Base-by-base conservation (phyloP, 2,888 invertebrate species). In the Lepidocyrtoides sp. region DNA sequence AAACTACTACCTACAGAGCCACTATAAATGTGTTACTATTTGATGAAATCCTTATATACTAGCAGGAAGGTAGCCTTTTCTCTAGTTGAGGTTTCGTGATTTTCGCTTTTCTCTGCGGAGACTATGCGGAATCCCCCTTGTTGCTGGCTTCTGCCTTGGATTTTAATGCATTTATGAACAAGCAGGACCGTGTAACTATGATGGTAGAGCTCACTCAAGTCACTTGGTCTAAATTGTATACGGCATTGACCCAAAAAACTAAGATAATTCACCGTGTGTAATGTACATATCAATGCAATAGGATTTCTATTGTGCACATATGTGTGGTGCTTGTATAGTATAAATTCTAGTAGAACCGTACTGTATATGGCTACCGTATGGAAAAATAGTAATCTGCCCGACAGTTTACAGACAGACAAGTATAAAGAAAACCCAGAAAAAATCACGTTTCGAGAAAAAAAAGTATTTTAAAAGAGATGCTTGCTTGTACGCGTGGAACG, bases 221-320 rank as follows among this genome's bases (percentile, higher is more conserved):
- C n/a, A n/a, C n/a, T n/a, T n/a, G n/a, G n/a, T n/a, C 29, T 12
- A 75, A 48, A 75, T 48, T 75, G 26, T 84, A 44, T 66, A 86
- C 66, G 87, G 51, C 87, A 87, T 87, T 87, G 87, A 87, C 87
- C 87, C 79, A n/a, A 87, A 87, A 87, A 87, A 86, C 57, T 72
- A 29, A 66, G 83, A 83, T 83, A 83, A 83, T 66, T 83, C 69
- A 51, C 26, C 82, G 82, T 63, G 82, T 41, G 60, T 57, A 32
- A 44, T 72, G 10, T 26, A 26, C 48, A 48, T 41, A 23, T 10
- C 14, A n/a, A n/a, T 36, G n/a, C 29, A 17, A 17, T 14, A n/a
- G n/a, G n/a, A n/a, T 57, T 20, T 57, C 10, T 2, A 51, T n/a
- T 54, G 0, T 83, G 17, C 51, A 51, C 20, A 20, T 32, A n/a